Base-by-base conservation (phyloP, 2,113 vertebrate genomes). In the Megatriorchis doriae region DNA sequence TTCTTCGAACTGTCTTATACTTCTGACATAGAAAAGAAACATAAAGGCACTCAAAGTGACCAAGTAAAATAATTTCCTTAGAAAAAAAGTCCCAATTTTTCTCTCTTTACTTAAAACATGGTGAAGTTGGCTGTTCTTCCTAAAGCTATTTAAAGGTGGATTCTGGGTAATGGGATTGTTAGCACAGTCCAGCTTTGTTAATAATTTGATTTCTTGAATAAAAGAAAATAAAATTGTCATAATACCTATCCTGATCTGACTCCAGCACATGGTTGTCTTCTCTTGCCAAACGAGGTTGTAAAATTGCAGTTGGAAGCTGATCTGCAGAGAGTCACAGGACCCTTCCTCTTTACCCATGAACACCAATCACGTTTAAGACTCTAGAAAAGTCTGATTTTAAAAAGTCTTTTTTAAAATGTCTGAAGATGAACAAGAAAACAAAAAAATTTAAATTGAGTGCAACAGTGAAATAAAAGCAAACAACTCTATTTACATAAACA, bases 11-110 rank as follows among this genome's bases (percentile, higher is more conserved):
- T 77, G 83, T 72, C n/a, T 89, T 38, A 32, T 42, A 42, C 3
- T 72, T 91, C 38, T 50, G 67, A 68, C 5, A 55, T 19, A 48
- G 34, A 63, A 43, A 80, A 91, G 29, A 63, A 93, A 16, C 23
- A 75, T 19, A 38, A 88, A 53, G 26, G 19, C 13, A 58, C 18
- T 45, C n/a, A 29, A 70, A 84, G 26, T 34, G 13, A 36, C 6
- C 22, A 53, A 52, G 34, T 50, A 68, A 83, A 87, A 52, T 36
- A 63, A 62, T 63, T 55, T 52, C 25, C 36, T 81, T n/a, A 2
- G 1, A 29, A 29, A 34, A 25, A 21, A 78, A 56, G 15, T 3
- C 3, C 2, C 2, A 0, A 2, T 26, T 81, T 65, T 53, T 21
- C 13, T 65, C 8, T 62, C 47, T 71, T 65, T 55, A 45, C 7